Conservation (phyloP, 2,113 vertebrate genomes). For the Lophura nycthemera region DNA sequence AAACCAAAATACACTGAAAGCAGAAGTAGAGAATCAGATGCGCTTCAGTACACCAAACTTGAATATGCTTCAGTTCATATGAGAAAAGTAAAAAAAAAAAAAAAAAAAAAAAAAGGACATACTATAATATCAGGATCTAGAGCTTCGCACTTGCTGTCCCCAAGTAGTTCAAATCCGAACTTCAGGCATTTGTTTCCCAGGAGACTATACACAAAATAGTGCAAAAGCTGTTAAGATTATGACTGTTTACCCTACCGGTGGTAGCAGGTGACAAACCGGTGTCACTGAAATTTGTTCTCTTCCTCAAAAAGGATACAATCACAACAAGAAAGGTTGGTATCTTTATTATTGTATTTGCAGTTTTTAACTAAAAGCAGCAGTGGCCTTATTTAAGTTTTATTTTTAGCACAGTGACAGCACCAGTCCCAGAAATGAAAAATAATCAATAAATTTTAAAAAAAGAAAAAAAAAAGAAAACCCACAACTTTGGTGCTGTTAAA, state of each 20-base stretch:
- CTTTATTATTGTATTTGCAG: not conserved
- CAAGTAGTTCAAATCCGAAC: not conserved
- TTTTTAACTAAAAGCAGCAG: not conserved
- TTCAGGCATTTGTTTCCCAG: not conserved
- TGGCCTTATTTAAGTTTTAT: not conserved
- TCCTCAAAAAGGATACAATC: not conserved
- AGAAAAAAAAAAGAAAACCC: not conserved
- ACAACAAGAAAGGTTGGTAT: not conserved
- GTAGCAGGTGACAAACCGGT: not conserved
- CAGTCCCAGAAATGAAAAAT: constrained; percentile 42
- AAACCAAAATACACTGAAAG: not conserved
- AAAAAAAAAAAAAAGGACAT: too few species aligned
- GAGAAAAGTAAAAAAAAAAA: not conserved
- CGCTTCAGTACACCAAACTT: not conserved
- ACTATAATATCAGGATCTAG: not conserved
- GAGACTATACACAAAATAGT: not conserved
- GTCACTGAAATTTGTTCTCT: not conserved
- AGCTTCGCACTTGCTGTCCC: not conserved
- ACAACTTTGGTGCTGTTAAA: constrained; percentile 11
- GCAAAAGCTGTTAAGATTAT: not conserved
- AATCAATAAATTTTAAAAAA: not conserved
- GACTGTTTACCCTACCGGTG: not conserved
- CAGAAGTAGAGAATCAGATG: not conserved
- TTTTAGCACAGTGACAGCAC: not conserved
- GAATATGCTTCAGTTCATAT: not conserved